Evolutionary conservation across 2,797 vertebrate genomes (phyloP).

Genomic region (Taeniopygia guttata): DNA sequence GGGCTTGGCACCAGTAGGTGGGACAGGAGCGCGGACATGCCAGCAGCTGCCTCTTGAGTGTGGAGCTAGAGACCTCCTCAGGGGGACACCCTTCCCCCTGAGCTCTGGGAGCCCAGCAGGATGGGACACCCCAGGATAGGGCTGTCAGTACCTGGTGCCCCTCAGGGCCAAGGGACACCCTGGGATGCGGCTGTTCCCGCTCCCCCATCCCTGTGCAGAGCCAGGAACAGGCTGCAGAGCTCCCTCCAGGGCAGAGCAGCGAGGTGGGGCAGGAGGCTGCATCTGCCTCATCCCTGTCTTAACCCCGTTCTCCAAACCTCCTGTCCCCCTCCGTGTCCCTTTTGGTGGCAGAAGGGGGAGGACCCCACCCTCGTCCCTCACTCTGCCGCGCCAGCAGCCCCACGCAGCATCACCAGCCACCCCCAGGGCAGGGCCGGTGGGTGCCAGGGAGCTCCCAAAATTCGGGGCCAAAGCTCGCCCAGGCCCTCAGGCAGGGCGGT

Average conservation of each 20-base stretch:
- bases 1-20: not conserved
- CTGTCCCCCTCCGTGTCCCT: not conserved
- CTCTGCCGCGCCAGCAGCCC: not conserved
- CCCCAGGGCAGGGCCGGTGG: not conserved
- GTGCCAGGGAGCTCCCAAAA: not conserved
- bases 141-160: not conserved
- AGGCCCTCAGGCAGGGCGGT: not conserved
- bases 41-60: not conserved
- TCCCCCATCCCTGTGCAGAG: not conserved
- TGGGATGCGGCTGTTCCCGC: not conserved
- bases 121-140: not conserved
- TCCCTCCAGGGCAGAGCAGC: not conserved
- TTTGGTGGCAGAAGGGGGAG: not conserved
- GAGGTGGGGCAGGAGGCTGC: not conserved
- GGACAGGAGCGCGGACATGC: not conserved
- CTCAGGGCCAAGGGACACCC: not conserved
- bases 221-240: not conserved
- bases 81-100: not conserved
- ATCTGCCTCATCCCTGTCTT: not conserved
- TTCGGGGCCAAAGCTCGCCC: not conserved
- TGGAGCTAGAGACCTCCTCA: not conserved
- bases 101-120: fast-evolving
- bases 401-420: conserved; percentile 25
- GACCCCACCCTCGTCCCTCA: not conserved
- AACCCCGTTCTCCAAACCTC: not conserved